Base-by-base conservation (phyloP, 2,888 invertebrate genomes). In the Miltochrista miniata region DNA sequence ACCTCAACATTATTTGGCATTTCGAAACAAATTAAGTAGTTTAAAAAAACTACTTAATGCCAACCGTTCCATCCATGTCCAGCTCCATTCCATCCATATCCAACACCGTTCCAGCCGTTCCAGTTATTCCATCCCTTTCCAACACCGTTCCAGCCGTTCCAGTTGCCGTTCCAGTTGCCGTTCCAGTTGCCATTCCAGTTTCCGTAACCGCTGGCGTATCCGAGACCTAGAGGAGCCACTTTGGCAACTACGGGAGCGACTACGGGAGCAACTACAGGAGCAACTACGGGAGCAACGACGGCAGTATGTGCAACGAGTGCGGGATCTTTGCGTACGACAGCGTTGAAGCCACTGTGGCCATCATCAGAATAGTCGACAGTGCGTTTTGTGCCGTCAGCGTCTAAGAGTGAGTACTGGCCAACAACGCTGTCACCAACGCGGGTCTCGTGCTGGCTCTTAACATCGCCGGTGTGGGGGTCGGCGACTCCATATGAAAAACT, bases 351-450 rank as follows among this genome's bases (percentile, higher is more conserved):
- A 59, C 89, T 84, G 70, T 92, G 79, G 30, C 87, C 85, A 59
- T 92, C 91, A 56, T 92, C 92, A 54, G 89, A 87, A 81, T 93
- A 93, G 78, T 94, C 93, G 0, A 94, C 94, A 18, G 92, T 93
- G 64, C 94, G 92, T 75, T 92, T 92, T 48, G 92, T 93, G 64
- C 94, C 94, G 74, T 94, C 94, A 31, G 94, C 92, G 66, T 93
- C 76, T 87, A 94, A 74, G 48, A 87, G 81, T 7, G 87, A 87
- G 83, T 87, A 87, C 59, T 87, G 88, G 54, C 87, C 88, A 58
- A 93, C 92, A 39, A 94, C 94, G 63, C 91, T 90, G 81, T 93
- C 93, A 10, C 94, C 94, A 61, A 89, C 86, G 53, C 94, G 93
- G 48, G 92, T 92, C 85, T 94, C 94, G 60, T 93, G 93, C 82